Base-by-base conservation (phyloP, 2,797 vertebrate species). In the Champsocephalus gunnari region DNA sequence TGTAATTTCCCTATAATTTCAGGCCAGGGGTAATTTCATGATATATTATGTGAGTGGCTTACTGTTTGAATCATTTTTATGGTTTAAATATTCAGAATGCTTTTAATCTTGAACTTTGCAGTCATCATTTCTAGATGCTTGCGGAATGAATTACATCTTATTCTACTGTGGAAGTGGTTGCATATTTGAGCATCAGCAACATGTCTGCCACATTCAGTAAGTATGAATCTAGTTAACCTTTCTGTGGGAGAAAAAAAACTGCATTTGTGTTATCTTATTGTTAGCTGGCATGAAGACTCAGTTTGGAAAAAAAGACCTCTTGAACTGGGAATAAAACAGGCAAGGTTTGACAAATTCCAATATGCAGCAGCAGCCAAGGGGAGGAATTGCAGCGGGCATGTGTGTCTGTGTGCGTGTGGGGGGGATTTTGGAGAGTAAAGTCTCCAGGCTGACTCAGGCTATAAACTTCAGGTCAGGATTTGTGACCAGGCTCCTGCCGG, bases 381-480 rank as follows among this genome's bases (percentile, higher is more conserved):
- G 63, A 19, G 43, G 49, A 61, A 41, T 4, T 54, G 62, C 38
- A 60, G 47, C n/a, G 12, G 44, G 9, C 19, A 1, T 38, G 34
- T 38, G 34, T 38, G 34, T 28, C 3, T 28, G 24, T 28, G 24
- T 28, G 24, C 3, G 24, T 6, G 34, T n/a, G 13, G 4, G 55
- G 44, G 43, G 56, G 56, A 14, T 16, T 12, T 53, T 34, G 16
- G 59, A 58, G 62, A 67, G 28, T 47, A 5, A 78, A 70, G 58
- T 41, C 48, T 64, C 28, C 54, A 45, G 47, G 60, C 14, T 4
- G 75, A 62, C 21, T 45, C 45, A 3, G 12, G 16, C 47, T 53
- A 16, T 66, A 76, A 85, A 87, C 67, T 54, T n/a, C 64, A 64
- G 71, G 73, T 79, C 75, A 54, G 80, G 79, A 79, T 85, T 81